phyloP scores from a whole-genome alignment of 2,888 invertebrate genomes.

The Seladonia tumulorum region DNA sequence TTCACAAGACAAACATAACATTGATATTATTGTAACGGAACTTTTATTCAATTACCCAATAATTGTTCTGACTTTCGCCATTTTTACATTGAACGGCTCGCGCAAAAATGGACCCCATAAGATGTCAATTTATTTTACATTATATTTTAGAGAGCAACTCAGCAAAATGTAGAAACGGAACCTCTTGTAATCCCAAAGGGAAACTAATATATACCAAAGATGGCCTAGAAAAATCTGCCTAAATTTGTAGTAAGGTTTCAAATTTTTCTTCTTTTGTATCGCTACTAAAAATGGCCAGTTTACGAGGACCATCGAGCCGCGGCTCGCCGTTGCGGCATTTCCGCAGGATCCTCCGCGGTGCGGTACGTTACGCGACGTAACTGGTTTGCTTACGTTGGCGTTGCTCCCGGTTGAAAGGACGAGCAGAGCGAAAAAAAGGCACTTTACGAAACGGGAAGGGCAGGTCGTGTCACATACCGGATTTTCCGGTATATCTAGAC shows the following conservation, averaged over 20 bases:
- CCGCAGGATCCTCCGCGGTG: slow-evolving; percentile 31
- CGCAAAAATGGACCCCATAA: too few species aligned
- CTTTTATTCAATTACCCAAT: too few species aligned
- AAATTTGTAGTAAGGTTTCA: not conserved
- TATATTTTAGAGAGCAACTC: too few species aligned
- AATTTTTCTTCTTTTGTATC: not conserved
- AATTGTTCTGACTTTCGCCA: too few species aligned
- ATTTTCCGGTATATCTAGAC: slow-evolving; percentile 81
- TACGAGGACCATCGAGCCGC: not conserved
- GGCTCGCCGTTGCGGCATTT: slow-evolving; percentile 14
- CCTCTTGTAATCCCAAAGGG: too few species aligned
- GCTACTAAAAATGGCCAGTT: not conserved
- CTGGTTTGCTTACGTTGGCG: slow-evolving; percentile 76
- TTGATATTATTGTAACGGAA: too few species aligned
- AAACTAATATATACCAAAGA: too few species aligned
- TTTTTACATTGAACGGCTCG: too few species aligned
- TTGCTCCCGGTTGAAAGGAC: slow-evolving; percentile 54
- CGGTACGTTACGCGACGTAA: slow-evolving; percentile 73
- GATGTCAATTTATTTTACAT: too few species aligned
- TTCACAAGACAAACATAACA: too few species aligned
- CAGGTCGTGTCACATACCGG: slow-evolving; percentile 75
- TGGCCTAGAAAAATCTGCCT: too few species aligned
- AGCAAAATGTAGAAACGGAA: too few species aligned
- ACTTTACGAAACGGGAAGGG: slow-evolving; percentile 75
- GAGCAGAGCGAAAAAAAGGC: slow-evolving; percentile 53